phyloP scores from a whole-genome alignment of 1,140 invertebrate genomes.

The Drosophila kanapiae region DNA sequence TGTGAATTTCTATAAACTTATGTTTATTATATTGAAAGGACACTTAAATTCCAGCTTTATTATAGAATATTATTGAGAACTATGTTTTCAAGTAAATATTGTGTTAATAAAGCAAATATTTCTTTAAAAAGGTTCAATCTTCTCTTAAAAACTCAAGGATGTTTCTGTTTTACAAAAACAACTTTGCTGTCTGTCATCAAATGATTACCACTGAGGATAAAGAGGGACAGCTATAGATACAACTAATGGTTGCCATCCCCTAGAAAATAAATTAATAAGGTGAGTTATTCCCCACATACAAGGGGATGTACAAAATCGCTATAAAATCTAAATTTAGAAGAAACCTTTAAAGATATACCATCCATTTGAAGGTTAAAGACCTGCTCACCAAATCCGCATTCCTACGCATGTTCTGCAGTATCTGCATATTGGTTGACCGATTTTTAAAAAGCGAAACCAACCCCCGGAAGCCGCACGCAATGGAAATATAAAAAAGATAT shows the following conservation, averaged over 20 bases:
- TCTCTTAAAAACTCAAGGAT: background rate
- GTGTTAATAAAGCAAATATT: background rate
- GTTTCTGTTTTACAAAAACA: background rate
- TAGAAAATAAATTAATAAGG: background rate
- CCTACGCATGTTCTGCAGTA: constrained; percentile 6
- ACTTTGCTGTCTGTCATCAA: background rate
- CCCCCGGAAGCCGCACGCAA: constrained; percentile 38
- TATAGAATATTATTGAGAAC: no score
- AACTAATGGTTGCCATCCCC: constrained; percentile 6
- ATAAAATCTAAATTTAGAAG: background rate
- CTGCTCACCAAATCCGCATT: constrained; percentile 26
- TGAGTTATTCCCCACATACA: background rate
- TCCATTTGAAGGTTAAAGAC: background rate
- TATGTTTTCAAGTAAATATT: background rate
- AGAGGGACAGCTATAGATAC: background rate
- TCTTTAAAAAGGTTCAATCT: no score
- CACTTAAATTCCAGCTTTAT: no score
- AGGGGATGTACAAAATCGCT: background rate
- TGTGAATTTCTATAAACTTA: background rate
- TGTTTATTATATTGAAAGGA: background rate
- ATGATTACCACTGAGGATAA: background rate
- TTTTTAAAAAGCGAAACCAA: constrained; percentile 27
- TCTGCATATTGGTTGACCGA: constrained; percentile 35
- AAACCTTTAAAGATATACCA: background rate
- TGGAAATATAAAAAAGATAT: constrained; percentile 67